Evolutionary conservation across 2,113 vertebrate genomes (phyloP), one percentile per base, ranked within the genome.

Genomic region (Sylvietta virens): DNA sequence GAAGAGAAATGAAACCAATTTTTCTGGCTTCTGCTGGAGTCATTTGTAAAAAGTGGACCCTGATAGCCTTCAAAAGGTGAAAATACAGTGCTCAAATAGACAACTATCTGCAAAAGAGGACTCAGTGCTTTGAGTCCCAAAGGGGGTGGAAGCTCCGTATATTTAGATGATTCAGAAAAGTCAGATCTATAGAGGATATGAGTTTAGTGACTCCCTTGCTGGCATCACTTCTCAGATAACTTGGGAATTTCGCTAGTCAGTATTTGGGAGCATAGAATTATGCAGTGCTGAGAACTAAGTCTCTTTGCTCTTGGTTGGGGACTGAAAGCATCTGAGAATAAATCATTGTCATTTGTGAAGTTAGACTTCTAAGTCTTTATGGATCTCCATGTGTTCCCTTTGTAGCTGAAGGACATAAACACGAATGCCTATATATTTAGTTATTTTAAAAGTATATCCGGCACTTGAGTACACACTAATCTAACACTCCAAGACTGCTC

Each of bases 71-170:
- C 76, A 40, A 65, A 48, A 80, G 24, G 12, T 69, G 50, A 69
- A 81, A 83, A 57, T 30, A 20, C 3, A 11, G 10, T 65, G 23
- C 39, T 81, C 42, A 69, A 27, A 21, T 42, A 69, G 26, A 45
- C 15, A 86, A 0, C n/a, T 91, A 8, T 9, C 50, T 70, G 19
- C 15, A 45, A 42, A 86, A 77, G 50, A 69, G 30, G 17, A 42
- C 42, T 40, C 15, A 9, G 23, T 71, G 33, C n/a, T 90, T 79
- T 72, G 40, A 70, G 66, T 77, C 42, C 39, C 27, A 47, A 50
- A 69, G 16, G 1, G 22, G 1, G 5, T 69, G 37, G 5, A 3
- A 79, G n/a, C 3, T 3, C 19, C 7, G 1, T 33, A 3, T 77
- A 31, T 72, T 92, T 23, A 47, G 11, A 4, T 64, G 48, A 37